phyloP scores from a whole-genome alignment of 2,888 invertebrate species.

The Coremacera marginata region DNA sequence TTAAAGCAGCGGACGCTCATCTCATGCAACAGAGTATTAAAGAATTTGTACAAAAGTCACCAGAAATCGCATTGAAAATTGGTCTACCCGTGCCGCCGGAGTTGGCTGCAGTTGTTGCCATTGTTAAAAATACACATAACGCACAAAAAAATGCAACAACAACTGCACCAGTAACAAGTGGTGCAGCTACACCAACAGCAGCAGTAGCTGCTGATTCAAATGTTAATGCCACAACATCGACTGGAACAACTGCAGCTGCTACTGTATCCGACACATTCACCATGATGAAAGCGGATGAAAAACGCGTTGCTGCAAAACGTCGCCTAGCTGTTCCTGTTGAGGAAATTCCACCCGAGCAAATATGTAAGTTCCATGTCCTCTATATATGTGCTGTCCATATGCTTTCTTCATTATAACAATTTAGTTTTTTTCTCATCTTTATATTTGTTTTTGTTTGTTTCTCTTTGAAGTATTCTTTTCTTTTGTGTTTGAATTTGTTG shows the following conservation, averaged over 20 bases:
- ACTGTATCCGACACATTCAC: conserved; percentile 63
- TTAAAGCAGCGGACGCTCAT: conserved; percentile 72
- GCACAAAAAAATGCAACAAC: background rate
- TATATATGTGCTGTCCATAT: background rate
- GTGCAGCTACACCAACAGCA: conserved; percentile 14
- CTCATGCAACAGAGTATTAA: conserved; percentile 76
- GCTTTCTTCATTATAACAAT: background rate
- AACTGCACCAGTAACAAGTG: conserved; percentile 6
- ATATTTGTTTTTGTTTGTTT: conserved; percentile 9
- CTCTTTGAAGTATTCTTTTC: background rate
- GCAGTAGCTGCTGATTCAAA: conserved; percentile 8
- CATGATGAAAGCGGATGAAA: conserved; percentile 73
- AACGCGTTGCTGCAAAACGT: conserved; percentile 68
- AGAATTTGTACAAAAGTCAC: conserved; percentile 75
- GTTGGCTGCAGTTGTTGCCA: conserved; percentile 6
- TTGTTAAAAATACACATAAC: background rate
- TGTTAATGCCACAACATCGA: conserved; percentile 35
- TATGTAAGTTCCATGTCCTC: conserved; percentile 59
- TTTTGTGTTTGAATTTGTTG: background rate
- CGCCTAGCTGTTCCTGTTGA: conserved; percentile 64
- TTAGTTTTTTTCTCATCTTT: conserved; percentile 3
- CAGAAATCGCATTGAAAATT: conserved; percentile 73
- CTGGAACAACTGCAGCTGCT: conserved; percentile 19
- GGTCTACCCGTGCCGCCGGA: conserved; percentile 69
- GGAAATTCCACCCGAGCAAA: conserved; percentile 66